Evolutionary conservation across 2,113 vertebrate species (phyloP).

Genomic region (Prolemur simus): DNA sequence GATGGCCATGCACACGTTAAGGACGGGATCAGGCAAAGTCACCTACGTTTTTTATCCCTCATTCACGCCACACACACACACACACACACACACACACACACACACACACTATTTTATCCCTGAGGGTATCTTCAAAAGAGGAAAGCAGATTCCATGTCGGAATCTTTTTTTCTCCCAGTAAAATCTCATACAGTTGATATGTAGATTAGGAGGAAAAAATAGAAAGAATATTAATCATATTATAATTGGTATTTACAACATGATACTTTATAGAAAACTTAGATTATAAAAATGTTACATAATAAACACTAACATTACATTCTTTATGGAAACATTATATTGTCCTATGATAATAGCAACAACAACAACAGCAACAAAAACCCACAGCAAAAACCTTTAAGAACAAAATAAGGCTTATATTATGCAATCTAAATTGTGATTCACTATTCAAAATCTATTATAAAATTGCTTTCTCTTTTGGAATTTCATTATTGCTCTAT

Average conservation of each 20-base stretch:
- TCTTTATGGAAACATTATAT: background rate
- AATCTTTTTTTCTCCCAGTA: background rate
- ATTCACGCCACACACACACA: no score
- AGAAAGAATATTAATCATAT: background rate
- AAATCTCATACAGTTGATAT: background rate
- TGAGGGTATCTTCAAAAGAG: background rate
- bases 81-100: background rate
- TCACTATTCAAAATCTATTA: background rate
- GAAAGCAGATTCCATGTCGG: background rate
- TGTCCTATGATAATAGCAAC: background rate
- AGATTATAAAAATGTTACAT: background rate
- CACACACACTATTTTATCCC: background rate
- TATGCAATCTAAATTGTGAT: background rate
- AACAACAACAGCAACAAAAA: background rate
- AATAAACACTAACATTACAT: background rate
- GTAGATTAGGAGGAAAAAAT: background rate
- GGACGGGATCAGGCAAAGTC: background rate
- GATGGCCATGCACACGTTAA: background rate
- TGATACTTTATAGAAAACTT: background rate
- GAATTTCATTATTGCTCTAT: background rate
- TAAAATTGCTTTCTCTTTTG: background rate
- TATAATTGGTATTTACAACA: background rate
- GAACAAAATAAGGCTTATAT: background rate
- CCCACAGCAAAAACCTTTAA: background rate
- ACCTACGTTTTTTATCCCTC: background rate